A percentile compares a stretch with the other conserved stretches of the same genome.
These are phyloP conservation scores for Papilio machaon DNA, from an alignment of 1,140 invertebrate genomes.

Conservation along the genomic window DNA sequence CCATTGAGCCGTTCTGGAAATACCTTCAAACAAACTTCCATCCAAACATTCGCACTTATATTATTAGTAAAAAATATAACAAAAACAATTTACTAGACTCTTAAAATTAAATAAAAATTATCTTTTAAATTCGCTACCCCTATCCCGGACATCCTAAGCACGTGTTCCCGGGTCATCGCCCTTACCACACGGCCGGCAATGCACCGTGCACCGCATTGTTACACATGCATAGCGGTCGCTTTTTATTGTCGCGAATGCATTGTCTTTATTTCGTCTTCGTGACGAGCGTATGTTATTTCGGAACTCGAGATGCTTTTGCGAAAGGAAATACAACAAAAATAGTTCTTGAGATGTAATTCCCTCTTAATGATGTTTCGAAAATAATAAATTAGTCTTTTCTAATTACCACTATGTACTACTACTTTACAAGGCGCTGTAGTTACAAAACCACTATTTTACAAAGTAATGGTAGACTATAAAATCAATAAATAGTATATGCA, in stretches of 20 bases:
- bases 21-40: no score
- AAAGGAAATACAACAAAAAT: neutral
- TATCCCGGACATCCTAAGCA: constrained; percentile 27
- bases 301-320: neutral
- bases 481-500: no score
- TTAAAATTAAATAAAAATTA: neutral
- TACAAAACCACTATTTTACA: no score
- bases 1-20: no score
- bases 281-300: constrained; percentile 10
- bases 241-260: constrained; percentile 7
- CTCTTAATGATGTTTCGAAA: no score
- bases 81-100: no score
- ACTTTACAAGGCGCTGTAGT: no score
- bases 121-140: neutral
- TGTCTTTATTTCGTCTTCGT: constrained; percentile 20
- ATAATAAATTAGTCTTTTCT: no score
- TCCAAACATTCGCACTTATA: no score
- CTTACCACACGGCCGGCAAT: constrained; percentile 14
- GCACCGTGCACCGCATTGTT: constrained; percentile 32
- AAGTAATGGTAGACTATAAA: no score
- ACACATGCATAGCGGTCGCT: constrained; percentile 24
- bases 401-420: no score
- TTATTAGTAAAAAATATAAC: no score
- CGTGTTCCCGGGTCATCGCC: constrained; percentile 27
- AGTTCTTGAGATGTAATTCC: neutral